Base-by-base conservation (phyloP, 2,888 invertebrate genomes). In the Ochropacha duplaris region DNA sequence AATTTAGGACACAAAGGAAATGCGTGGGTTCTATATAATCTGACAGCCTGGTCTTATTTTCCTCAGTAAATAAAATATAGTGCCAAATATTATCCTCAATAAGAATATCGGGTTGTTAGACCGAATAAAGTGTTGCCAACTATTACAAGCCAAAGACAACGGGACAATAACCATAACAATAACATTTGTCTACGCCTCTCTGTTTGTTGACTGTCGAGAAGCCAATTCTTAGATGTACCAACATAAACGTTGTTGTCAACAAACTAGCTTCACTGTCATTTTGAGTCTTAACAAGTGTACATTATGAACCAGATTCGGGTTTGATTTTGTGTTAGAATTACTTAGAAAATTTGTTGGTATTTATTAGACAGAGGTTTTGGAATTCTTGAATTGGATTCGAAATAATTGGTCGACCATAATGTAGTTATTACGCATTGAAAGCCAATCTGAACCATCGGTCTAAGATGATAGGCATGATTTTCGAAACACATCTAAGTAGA, bases 81-180 rank as follows among this genome's bases (percentile, higher is more conserved):
- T 56, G 34, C 34, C 58, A 66, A 68, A 72, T 69, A 68, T 66
- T 61, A 66, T 57, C 67, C 65, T 63, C 59, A 57, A 72, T 70
- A 75, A 76, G 73, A 76, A 71, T 72, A 72, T 79, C 72, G 65
- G 75, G 68, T 65, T 73, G 75, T 62, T 72, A 67, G 69, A 75
- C 66, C 68, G 61, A 74, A 64, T 74, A 76, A 86, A 87, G 84
- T 86, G 86, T 84, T 83, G 76, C 76, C 79, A 83, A 79, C 80
- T 81, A 85, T 83, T 79, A 80, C 79, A 66, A 82, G 78, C 74
- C 73, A 76, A 80, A 81, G 81, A 83, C 79, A 81, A 72, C 66
- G 44, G 68, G 65, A 73, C 80, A 82, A 87, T 88, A 87, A 87
- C 86, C 81, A 83, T 90, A 88, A 88, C 84, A 79, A 79, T 90